Evolutionary conservation across 1,140 invertebrate species (phyloP).

Genomic region (Lasioglossum albipes): DNA sequence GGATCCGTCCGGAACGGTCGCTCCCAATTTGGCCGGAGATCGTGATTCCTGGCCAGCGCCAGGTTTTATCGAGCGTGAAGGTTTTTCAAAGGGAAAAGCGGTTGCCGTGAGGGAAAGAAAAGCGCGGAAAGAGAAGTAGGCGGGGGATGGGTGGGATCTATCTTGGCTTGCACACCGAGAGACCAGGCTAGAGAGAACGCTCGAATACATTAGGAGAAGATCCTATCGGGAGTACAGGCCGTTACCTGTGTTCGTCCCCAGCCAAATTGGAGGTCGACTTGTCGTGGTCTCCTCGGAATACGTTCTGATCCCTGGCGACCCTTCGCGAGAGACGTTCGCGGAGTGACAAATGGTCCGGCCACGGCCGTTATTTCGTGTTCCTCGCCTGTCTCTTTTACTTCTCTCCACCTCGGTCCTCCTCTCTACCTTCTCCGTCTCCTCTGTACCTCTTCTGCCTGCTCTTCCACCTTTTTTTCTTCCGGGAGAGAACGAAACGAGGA

Average conservation of each 20-base stretch:
- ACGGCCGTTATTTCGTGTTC: constrained; percentile 61
- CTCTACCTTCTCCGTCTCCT: background rate
- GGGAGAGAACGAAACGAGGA: background rate
- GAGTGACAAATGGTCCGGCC: constrained; percentile 66
- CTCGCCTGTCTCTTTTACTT: constrained; percentile 11
- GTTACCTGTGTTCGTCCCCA: constrained; percentile 67
- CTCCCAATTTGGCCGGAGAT: constrained; percentile 31
- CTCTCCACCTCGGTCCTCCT: background rate
- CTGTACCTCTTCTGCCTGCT: background rate
- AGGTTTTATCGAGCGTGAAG: constrained; percentile 45
- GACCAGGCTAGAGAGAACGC: constrained; percentile 22
- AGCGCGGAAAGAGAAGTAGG: background rate
- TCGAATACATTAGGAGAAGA: constrained; percentile 69
- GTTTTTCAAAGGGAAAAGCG: constrained; percentile 38
- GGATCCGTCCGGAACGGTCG: constrained; percentile 24
- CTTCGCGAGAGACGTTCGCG: constrained; percentile 60
- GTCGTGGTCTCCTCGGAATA: constrained; percentile 61
- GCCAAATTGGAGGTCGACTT: constrained; percentile 66
- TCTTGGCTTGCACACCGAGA: background rate
- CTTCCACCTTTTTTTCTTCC: background rate
- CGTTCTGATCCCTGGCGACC: constrained; percentile 61
- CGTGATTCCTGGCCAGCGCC: constrained; percentile 36
- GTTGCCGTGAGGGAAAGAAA: background rate
- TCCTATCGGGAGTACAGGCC: constrained; percentile 64
- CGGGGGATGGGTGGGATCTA: background rate